These are phyloP conservation scores for Galemys pyrenaicus DNA, from an alignment of 2,113 vertebrate genomes.

Conservation along the genomic window DNA sequence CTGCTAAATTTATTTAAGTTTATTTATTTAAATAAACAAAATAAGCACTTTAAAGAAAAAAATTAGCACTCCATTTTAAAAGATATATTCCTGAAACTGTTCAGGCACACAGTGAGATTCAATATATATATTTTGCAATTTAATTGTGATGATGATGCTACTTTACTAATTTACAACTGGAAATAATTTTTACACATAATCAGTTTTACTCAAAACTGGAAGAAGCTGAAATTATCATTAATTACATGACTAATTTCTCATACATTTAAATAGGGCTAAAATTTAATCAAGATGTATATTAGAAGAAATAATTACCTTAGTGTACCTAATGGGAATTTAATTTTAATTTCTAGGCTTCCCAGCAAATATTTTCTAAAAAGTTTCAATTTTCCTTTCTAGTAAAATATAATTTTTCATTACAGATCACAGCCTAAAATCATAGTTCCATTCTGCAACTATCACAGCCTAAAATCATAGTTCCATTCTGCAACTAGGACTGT, in stretches of 20 bases:
- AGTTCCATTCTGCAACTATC: background rate
- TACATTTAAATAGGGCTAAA: conserved; percentile 22
- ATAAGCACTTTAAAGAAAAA: background rate
- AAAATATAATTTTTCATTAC: background rate
- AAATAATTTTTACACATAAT: background rate
- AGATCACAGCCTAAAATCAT: background rate
- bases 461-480: background rate
- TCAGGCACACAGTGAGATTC: background rate
- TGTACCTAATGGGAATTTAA: conserved; percentile 14
- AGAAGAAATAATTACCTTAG: conserved; percentile 32
- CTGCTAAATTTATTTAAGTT: background rate
- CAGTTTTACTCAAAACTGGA: conserved; percentile 28
- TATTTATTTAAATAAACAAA: background rate
- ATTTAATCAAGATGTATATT: conserved; percentile 10
- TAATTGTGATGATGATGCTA: background rate
- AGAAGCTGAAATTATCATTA: conserved; percentile 34
- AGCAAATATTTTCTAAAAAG: conserved; percentile 26
- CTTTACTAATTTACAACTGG: background rate
- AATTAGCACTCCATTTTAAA: background rate
- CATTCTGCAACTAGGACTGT: background rate
- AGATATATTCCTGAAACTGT: background rate
- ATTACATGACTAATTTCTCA: conserved; percentile 19
- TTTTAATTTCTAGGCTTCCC: conserved; percentile 28
- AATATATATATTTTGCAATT: background rate
- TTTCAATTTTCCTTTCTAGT: background rate